These are phyloP conservation scores for Larimichthys crocea DNA, from an alignment of 2,113 vertebrate genomes.

Conservation along the genomic window DNA sequence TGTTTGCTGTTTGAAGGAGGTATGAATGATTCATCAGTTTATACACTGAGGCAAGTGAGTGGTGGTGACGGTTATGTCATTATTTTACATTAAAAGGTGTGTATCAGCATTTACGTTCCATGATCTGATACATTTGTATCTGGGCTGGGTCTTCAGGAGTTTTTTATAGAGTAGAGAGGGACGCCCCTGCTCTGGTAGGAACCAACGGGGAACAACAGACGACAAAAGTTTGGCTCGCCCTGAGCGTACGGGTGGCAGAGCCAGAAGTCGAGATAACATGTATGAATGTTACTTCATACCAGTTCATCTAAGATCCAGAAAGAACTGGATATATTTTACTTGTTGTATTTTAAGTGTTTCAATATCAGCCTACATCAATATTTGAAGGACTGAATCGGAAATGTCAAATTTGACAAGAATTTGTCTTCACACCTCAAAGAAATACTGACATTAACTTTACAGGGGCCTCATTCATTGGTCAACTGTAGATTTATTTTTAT, in stretches of 20 bases:
- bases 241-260: too few relatives aligned
- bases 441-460: too few relatives aligned
- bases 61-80: neutral
- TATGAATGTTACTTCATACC: too few relatives aligned
- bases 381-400: neutral
- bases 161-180: too few relatives aligned
- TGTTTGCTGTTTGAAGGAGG: slow-evolving; percentile 16
- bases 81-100: neutral
- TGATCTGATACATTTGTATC: neutral
- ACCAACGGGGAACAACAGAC: too few relatives aligned
- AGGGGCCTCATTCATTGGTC: too few relatives aligned
- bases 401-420: neutral
- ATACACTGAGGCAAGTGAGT: neutral
- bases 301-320: too few relatives aligned
- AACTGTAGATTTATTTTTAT: neutral
- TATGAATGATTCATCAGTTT: slow-evolving; percentile 22
- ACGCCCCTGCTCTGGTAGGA: too few relatives aligned
- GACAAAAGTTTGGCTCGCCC: too few relatives aligned
- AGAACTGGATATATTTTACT: too few relatives aligned
- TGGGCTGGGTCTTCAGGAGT: too few relatives aligned
- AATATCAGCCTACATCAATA: neutral
- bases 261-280: too few relatives aligned
- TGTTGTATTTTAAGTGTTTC: neutral
- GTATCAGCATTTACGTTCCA: neutral
- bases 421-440: neutral